Percentiles rank a stretch among this genome's conserved stretches.
These are phyloP conservation scores for Sebastes melanostomus DNA, from an alignment of 2,797 vertebrate species.

Conservation along the genomic window DNA sequence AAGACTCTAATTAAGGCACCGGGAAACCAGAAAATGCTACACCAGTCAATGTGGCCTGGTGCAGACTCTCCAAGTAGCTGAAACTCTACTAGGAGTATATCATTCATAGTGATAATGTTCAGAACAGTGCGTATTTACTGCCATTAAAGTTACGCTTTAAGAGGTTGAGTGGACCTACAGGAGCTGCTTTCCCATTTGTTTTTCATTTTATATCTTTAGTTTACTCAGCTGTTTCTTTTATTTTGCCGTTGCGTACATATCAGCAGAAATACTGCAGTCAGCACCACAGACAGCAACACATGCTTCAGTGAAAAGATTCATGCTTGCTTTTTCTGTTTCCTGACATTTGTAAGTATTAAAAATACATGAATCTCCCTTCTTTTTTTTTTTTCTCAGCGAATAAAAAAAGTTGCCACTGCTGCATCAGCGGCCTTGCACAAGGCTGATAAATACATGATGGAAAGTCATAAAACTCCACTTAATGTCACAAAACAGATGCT, in stretches of 20 bases:
- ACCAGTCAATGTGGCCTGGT: background rate
- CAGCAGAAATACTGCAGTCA: conserved; percentile 28
- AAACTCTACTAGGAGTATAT: background rate
- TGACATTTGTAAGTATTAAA: conserved; percentile 49
- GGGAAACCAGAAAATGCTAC: background rate
- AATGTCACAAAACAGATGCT: conserved; percentile 51
- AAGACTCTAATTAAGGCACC: background rate
- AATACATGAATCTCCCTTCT: conserved; percentile 10
- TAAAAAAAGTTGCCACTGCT: conserved; percentile 17
- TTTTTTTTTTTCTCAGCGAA: background rate
- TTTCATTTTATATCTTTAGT: conserved; percentile 30
- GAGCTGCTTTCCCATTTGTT: conserved; percentile 18
- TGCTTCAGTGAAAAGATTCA: conserved; percentile 4
- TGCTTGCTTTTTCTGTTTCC: conserved; percentile 30
- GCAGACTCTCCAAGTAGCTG: background rate
- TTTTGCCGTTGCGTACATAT: conserved; percentile 22
- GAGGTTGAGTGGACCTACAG: conserved; percentile 18
- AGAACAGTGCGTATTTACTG: conserved; percentile 10
- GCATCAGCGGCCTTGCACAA: conserved; percentile 18
- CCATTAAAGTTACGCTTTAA: conserved; percentile 37
- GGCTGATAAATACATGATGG: conserved; percentile 45
- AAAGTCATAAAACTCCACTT: conserved; percentile 42
- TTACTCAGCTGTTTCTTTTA: conserved; percentile 48
- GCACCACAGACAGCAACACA: conserved; percentile 14
- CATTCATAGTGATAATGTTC: conserved; percentile 7